Evolutionary conservation across 2,797 vertebrate genomes (phyloP).

Genomic region (Octomys mimax): DNA sequence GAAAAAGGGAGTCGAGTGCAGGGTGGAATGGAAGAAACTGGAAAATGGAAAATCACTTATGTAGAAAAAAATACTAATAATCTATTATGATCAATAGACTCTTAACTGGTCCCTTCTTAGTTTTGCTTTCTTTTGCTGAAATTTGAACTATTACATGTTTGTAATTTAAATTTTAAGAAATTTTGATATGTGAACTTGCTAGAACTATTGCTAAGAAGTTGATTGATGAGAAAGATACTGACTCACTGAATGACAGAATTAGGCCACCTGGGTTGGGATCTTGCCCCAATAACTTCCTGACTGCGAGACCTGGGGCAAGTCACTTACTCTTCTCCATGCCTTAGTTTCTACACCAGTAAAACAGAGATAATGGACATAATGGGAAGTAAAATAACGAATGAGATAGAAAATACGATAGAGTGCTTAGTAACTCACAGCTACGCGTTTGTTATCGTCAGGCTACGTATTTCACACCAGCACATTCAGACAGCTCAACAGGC

Average conservation of each 20-base stretch:
- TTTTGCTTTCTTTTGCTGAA: background rate
- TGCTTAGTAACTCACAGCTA: slow-evolving; percentile 12
- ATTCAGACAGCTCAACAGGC: background rate
- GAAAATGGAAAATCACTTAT: background rate
- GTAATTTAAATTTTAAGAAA: slow-evolving; percentile 33
- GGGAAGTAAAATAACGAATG: slow-evolving; percentile 44
- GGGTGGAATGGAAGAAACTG: background rate
- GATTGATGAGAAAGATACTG: background rate
- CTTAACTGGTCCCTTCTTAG: background rate
- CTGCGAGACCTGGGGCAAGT: background rate
- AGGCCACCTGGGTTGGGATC: background rate
- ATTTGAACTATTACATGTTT: background rate
- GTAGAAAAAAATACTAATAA: background rate
- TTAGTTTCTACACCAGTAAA: slow-evolving; percentile 14
- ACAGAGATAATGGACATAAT: background rate
- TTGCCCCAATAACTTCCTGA: background rate
- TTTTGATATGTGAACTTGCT: background rate
- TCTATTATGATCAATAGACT: background rate
- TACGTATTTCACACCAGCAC: background rate
- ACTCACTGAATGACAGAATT: background rate
- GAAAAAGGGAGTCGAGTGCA: background rate
- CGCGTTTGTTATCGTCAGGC: slow-evolving; percentile 4
- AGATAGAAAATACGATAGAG: background rate
- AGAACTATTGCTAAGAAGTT: background rate
- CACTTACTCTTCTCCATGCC: background rate